Evolutionary conservation across 1,140 invertebrate species (phyloP), one percentile per base, ranked within the genome.

Genomic region (Potamilus streckersoni): DNA sequence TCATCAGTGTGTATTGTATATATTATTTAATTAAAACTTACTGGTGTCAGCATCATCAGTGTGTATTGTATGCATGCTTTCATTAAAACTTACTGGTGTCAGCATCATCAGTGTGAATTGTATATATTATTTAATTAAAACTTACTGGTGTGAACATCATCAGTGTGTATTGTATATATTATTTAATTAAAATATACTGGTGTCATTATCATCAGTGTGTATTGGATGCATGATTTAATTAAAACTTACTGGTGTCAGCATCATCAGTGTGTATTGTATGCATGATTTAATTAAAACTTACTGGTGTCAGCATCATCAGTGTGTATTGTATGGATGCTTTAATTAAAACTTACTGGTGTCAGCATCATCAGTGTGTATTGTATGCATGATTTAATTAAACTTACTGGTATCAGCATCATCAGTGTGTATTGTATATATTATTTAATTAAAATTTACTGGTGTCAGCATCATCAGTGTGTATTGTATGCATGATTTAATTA

Each of bases 401-500:
- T 23, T 85, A 89, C 89, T 76, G 85, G 69, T 1, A 92, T 88
- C n/a, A 98, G 87, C 86, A 94, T 93, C 49, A 96, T 83, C 16
- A 98, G 85, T 0, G 95, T 95, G 85, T 96, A 95, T 15, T 23
- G 23, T 23, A 23, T 23, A 23, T 23, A 23, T 23, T 0, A 0
- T 23, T 23, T 23, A 23, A 23, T 2, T 23, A 2, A 23, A 23
- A 23, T 2, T 23, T 85, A 89, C 89, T 76, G 85, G 69, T 1
- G 92, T 88, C n/a, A 98, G 87, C 86, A 94, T 93, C 49, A 96
- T 83, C 16, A 98, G 85, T 0, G 95, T 95, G 85, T 96, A 95
- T 15, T 23, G 23, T 23, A 23, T 23, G 23, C 2, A 23, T 23
- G 23, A 0, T 23, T 23, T 23, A 23, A 23, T 2, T 23, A 23